Base-by-base conservation (phyloP, 2,888 invertebrate species). In the Oligia fasciuncula region DNA sequence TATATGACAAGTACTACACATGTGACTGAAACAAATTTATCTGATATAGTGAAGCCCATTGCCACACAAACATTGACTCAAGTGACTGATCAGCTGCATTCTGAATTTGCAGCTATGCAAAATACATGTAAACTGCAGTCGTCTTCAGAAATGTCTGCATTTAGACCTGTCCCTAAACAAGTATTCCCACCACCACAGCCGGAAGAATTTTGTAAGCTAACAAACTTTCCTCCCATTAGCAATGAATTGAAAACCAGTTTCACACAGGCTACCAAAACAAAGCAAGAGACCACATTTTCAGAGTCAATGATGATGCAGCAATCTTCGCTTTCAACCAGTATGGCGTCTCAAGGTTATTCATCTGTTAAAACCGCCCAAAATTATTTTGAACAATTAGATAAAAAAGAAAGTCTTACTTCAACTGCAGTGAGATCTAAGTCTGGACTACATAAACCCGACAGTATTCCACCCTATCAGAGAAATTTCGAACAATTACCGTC, bases 401-500 rank as follows among this genome's bases (percentile, higher is more conserved):
- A 95, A 92, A 94, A 93, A 86, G 96, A 97, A 90, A 90, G 90
- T 62, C 89, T 94, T 57, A 92, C 95, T 49, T 94, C 96, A 57
- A 90, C 92, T 67, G 93, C 95, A 63, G 93, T 94, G 35, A 91
- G 95, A 87, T 94, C 94, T 46, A 95, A 96, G 88, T 97, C 97
- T 77, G 97, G 97, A 79, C 95, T 98, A 85, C 97, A 97, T 80
- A 97, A 97, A 93, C 97, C 98, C 35, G 97, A 97, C 87, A 95
- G 95, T 90, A 97, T 98, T 91, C 98, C 98, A 14, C 95, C 97
- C 78, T 98, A 98, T 92, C 98, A 98, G 94, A 97, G 97, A 92
- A 97, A 97, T 91, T 96, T 97, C 92, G 97, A 97, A 83, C 96
- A 97, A 88, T 92, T 97, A 83, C 97, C 97, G 78, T 97, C 97